These are phyloP conservation scores for Eurystomus gularis DNA, from an alignment of 2,113 vertebrate species.

Conservation along the genomic window DNA sequence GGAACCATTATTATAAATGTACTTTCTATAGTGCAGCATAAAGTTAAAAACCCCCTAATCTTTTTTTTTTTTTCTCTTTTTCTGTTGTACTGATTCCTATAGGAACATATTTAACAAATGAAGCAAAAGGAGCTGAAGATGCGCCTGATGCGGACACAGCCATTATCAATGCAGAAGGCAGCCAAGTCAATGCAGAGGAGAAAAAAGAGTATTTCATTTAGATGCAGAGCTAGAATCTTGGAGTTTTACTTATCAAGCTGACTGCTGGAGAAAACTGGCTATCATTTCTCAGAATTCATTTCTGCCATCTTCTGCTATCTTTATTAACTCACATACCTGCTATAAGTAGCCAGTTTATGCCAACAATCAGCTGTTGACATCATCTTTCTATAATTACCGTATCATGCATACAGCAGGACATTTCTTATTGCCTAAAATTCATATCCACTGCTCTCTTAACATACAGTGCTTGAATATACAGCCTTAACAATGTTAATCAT, in stretches of 20 bases:
- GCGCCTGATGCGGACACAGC: conserved; percentile 97
- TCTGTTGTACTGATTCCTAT: conserved; percentile 52
- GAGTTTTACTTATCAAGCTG: conserved; percentile 80
- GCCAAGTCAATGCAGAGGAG: conserved; percentile 97
- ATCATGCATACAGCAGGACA: conserved; percentile 79
- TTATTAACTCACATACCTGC: conserved; percentile 78
- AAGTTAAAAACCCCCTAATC: neutral
- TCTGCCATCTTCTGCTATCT: conserved; percentile 76
- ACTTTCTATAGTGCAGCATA: neutral
- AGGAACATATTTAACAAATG: conserved; percentile 99
- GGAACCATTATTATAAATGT: neutral
- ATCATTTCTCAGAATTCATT: conserved; percentile 78
- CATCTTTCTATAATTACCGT: conserved; percentile 78
- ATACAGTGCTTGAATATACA: conserved; percentile 96
- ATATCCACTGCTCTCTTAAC: conserved; percentile 80
- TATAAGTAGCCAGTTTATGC: conserved; percentile 81
- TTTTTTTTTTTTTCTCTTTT: neutral
- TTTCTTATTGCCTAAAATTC: conserved; percentile 84
- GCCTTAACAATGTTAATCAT: conserved; percentile 85
- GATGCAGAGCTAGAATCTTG: conserved; percentile 79
- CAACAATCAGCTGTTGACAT: conserved; percentile 81
- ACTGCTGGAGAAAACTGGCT: conserved; percentile 85
- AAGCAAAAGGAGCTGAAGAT: conserved; percentile 98
- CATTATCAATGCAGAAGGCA: conserved; percentile 98
- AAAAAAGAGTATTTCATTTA: conserved; percentile 99